phyloP scores from a whole-genome alignment of 2,797 vertebrate genomes.

The Enteromius paludinosus region DNA sequence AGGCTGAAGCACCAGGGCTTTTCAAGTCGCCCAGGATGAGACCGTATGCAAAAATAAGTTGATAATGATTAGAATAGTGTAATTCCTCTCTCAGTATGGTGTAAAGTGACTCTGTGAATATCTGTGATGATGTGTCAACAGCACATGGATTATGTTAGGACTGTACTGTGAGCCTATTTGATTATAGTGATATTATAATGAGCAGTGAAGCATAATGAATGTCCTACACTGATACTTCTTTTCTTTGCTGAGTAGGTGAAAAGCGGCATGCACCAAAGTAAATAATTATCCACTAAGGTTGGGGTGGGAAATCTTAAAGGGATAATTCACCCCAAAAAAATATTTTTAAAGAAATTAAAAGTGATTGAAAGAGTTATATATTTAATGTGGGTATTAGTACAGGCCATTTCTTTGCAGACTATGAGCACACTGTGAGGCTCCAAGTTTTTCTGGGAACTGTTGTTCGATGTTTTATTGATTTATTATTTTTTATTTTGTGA shows the following conservation, averaged over 20 bases:
- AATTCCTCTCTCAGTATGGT: conserved; percentile 13
- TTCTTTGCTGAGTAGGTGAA: conserved; percentile 9
- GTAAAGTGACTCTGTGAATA: conserved; percentile 40
- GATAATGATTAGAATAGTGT: conserved; percentile 31
- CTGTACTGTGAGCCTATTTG: background rate
- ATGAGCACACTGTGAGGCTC: background rate
- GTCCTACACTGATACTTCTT: background rate
- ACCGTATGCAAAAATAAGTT: conserved; percentile 23
- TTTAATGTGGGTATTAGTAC: background rate
- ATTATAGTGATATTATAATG: conserved; percentile 15
- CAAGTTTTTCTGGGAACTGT: background rate
- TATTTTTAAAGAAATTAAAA: no score
- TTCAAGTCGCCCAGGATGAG: conserved; percentile 40
- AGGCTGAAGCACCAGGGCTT: conserved; percentile 41
- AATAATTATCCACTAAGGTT: background rate
- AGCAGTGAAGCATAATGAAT: background rate
- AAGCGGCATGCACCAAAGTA: background rate
- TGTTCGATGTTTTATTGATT: background rate
- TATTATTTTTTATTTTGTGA: background rate
- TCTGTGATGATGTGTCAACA: conserved; percentile 24
- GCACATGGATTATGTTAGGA: background rate
- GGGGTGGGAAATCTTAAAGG: no score
- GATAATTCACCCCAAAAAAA: background rate
- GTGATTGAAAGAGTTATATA: background rate
- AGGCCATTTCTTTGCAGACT: background rate